Evolutionary conservation across 30 jellyfish, hydroid and myxozoan species (phyloP), one percentile per base, ranked within the genome.

Genomic region (Aurelia sp.): DNA sequence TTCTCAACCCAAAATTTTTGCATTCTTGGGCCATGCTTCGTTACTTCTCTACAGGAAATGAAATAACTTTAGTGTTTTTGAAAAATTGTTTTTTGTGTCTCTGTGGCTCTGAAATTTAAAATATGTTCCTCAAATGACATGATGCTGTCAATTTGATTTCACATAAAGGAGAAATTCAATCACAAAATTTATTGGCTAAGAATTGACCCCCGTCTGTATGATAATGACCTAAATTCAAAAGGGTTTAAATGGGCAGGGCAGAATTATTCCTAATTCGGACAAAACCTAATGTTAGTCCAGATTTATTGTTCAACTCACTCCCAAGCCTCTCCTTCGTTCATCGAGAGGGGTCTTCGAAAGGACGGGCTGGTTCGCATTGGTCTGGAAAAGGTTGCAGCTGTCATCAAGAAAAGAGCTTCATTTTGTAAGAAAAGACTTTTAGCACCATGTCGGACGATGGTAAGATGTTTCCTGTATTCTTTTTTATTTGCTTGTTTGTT

Each of bases 231-330:
- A 53, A 63, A 48, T 86, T 76, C 58, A 85, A 76, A 86, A 35
- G 90, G 81, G 78, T 48, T 86, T 86, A 86, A 12, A 68, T 35
- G 95, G 95, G 95, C 84, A 63, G 82, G 95, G 89, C 87, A 67
- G 75, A 63, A 57, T 86, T 66, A 59, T 78, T 74, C 90, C 95
- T 74, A 86, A 86, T 86, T 77, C 95, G 95, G 93, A 60, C 52
- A 71, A 72, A 63, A 55, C 86, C 73, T 50, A 55, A 55, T 35
- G 82, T 65, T 61, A 41, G 93, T 33, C 53, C 75, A 35, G 69
- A 67, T 58, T 70, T 40, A 84, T 76, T 73, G 82, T 69, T 67
- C 52, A 40, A 24, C 88, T 84, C 93, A 77, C 84, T 84, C 77
- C 93, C 93, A 84, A 84, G 62, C 92, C 92, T 72, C 93, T 55